Evolutionary conservation across 2,888 invertebrate genomes (phyloP).

Genomic region (Glaucopsyche alexis): DNA sequence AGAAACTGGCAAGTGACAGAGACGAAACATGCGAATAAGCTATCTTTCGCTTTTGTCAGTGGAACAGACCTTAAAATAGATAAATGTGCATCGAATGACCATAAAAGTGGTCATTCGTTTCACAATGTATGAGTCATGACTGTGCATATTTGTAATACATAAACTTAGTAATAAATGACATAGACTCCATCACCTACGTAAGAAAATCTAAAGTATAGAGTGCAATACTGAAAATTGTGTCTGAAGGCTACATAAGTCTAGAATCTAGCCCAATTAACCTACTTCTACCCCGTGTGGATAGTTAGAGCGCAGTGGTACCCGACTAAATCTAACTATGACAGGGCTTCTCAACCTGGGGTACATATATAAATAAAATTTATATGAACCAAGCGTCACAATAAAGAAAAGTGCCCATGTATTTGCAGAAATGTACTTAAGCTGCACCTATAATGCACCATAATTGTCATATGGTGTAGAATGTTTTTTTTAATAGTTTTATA

Average conservation of each 20-base stretch:
- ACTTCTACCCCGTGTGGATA: constrained; percentile 44
- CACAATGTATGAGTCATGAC: neutral
- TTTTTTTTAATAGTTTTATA: neutral
- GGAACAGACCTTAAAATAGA: neutral
- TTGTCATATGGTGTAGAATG: neutral
- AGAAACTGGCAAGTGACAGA: neutral
- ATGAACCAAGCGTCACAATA: neutral
- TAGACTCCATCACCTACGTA: constrained; percentile 21
- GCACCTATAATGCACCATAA: neutral
- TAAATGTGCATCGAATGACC: neutral
- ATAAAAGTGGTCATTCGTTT: neutral
- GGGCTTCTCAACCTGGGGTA: constrained; percentile 2
- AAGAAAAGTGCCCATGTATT: neutral
- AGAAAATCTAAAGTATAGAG: neutral
- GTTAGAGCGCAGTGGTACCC: constrained; percentile 66
- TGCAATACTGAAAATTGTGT: constrained; percentile 19
- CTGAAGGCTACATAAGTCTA: neutral
- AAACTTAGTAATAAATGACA: neutral
- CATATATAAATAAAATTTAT: neutral
- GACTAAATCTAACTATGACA: constrained; percentile 54
- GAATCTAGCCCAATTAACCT: constrained; percentile 33
- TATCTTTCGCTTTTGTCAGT: neutral
- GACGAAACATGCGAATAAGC: neutral
- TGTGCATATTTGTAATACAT: constrained; percentile 24
- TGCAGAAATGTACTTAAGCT: neutral